phyloP scores from a whole-genome alignment of 23 tunicate genomes.

The Trididemnum nubilum region DNA sequence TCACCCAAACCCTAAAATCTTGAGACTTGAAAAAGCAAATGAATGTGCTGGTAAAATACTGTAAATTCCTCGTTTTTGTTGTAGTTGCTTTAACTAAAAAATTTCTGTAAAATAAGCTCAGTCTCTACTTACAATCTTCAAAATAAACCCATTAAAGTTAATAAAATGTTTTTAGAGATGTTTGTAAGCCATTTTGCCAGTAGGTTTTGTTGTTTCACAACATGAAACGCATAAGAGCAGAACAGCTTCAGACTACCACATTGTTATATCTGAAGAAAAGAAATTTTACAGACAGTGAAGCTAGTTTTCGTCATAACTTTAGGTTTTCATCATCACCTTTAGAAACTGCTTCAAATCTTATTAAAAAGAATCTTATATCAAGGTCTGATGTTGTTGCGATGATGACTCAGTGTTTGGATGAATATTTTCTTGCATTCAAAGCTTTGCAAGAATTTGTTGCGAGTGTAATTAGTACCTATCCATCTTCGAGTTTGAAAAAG shows the following conservation, averaged over 20 bases:
- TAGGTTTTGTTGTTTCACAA: too few relatives aligned
- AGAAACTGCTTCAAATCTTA: not conserved
- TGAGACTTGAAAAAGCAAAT: too few relatives aligned
- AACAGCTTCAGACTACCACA: constrained; percentile 23
- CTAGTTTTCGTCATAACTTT: constrained; percentile 15
- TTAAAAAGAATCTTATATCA: not conserved
- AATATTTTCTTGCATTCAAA: constrained; percentile 35
- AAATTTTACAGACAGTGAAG: constrained; percentile 25
- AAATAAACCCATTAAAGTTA: too few relatives aligned
- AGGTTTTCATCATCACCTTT: constrained; percentile 8
- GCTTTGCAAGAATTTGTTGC: constrained; percentile 40
- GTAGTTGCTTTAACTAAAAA: too few relatives aligned
- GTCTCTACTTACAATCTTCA: too few relatives aligned
- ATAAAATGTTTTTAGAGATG: too few relatives aligned
- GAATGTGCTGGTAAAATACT: too few relatives aligned
- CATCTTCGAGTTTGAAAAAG: constrained; percentile 6
- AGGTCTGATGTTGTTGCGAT: constrained; percentile 16
- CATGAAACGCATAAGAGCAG: constrained; percentile 31
- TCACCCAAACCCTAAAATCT: too few relatives aligned
- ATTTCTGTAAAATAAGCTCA: too few relatives aligned
- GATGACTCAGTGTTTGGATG: constrained; percentile 11
- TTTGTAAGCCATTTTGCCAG: too few relatives aligned
- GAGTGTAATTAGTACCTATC: not conserved
- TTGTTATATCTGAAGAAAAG: constrained; percentile 33
- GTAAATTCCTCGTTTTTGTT: too few relatives aligned